Base-by-base conservation (phyloP, 1,140 invertebrate species). In the Papilio helenus region DNA sequence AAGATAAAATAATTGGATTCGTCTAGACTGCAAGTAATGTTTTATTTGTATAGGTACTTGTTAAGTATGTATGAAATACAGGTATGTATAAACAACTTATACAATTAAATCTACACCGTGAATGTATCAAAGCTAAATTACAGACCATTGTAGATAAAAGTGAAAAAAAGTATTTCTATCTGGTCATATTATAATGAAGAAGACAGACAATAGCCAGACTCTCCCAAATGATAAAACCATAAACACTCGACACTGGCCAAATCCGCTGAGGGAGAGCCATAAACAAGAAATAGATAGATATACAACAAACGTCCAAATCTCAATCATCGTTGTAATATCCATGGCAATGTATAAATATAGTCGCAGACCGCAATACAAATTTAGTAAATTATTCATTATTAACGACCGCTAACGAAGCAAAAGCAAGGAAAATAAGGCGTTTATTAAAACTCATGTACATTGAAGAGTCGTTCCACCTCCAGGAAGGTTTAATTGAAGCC, bases 401-500 rank as follows among this genome's bases (percentile, higher is more conserved):
- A 81, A 81, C 55, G 42, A 76, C 46, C 72, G 74, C 76, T 72
- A 76, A 72, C 58, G 76, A 79, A 81, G 55, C 58, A 78, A 79
- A 42, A 72, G 49, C 72, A 79, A 23, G 46, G 42, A 76, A 78
- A 72, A 73, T 55, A 39, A 55, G 49, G 77, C 80, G 85, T 87
- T 89, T 88, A 87, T 90, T 89, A 89, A 89, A 86, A 88, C 82
- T 80, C 81, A 85, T 55, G 82, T 79, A 81, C 79, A 83, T 77
- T 83, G 80, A 85, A 87, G 80, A 76, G 76, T 80, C 79, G 81
- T 81, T 80, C 81, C 80, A 84, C 84, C 86, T 88, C 85, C 86
- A 74, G 73, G 85, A 88, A 89, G 87, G 87, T 85, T 92, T 92
- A 92, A 93, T 93, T 93, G 89, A 87, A 84, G 90, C 87, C 85